Percentiles rank a stretch among this genome's conserved stretches.
Conservation (phyloP, 1,140 invertebrate species). For the Trichonephila clavipes region DNA sequence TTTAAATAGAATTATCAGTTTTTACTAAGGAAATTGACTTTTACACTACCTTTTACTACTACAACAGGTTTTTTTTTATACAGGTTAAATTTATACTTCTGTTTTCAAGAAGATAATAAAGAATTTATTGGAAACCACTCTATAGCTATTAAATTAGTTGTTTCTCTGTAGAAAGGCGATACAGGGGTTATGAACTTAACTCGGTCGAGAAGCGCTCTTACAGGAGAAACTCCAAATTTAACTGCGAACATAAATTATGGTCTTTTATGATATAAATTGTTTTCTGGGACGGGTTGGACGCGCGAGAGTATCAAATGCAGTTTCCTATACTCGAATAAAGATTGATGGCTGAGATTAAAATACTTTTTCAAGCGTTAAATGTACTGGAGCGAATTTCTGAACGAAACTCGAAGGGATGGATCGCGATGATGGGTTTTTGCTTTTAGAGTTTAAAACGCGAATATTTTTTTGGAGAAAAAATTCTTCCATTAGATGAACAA, state of each 20-base stretch:
- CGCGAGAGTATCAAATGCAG: not conserved
- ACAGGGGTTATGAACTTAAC: not conserved
- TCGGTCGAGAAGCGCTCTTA: not conserved
- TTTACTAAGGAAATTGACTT: no score
- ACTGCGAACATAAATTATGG: conserved; percentile 22
- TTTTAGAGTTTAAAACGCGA: not conserved
- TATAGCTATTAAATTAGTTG: not conserved
- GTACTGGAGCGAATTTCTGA: not conserved
- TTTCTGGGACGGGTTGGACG: not conserved
- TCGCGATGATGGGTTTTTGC: conserved; percentile 10
- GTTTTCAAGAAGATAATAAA: not conserved
- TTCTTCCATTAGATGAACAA: not conserved
- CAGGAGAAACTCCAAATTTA: not conserved
- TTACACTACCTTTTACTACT: no score
- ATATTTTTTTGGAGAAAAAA: not conserved
- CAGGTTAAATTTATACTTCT: not conserved
- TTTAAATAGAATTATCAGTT: no score
- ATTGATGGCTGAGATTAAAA: conserved; percentile 12
- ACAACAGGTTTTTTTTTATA: not conserved
- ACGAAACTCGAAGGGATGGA: no score
- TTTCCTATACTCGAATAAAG: not conserved
- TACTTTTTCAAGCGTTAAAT: conserved; percentile 13
- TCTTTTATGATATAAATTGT: conserved; percentile 22
- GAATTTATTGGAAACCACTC: not conserved
- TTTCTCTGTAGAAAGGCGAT: not conserved